Evolutionary conservation across 2,888 invertebrate genomes (phyloP).

Genomic region (Melanophora roralis): DNA sequence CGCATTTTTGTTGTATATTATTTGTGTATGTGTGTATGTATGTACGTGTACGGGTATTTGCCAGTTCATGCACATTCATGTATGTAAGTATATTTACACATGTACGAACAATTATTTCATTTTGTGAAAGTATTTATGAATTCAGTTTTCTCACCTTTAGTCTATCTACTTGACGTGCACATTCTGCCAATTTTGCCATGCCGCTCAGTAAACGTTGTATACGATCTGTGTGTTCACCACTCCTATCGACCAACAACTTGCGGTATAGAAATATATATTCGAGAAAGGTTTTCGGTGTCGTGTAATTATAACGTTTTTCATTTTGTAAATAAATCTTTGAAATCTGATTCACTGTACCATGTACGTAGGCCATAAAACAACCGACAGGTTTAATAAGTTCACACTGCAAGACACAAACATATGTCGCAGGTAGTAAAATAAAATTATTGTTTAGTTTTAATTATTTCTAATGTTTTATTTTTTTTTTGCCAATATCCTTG

Average conservation of each 20-base stretch:
- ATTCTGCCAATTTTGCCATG: constrained; percentile 90
- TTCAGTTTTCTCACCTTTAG: constrained; percentile 81
- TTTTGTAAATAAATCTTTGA: constrained; percentile 89
- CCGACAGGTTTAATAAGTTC: constrained; percentile 84
- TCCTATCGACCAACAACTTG: constrained; percentile 85
- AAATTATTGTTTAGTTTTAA: constrained; percentile 45
- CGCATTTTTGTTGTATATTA: not conserved
- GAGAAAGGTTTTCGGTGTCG: constrained; percentile 97
- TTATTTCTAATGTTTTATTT: constrained; percentile 6
- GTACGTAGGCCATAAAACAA: constrained; percentile 94
- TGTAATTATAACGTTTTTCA: constrained; percentile 95
- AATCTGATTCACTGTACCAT: constrained; percentile 92
- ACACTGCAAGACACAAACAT: constrained; percentile 75
- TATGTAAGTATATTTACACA: not conserved
- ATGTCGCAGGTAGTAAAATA: constrained; percentile 3
- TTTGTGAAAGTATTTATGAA: constrained; percentile 32
- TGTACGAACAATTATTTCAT: not conserved
- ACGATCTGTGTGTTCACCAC: constrained; percentile 84
- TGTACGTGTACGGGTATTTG: no score
- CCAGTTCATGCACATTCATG: not conserved
- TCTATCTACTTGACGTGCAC: constrained; percentile 90
- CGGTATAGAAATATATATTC: constrained; percentile 93
- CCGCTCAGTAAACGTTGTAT: constrained; percentile 92
- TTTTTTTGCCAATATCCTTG: not conserved
- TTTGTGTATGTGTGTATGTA: not conserved